Evolutionary conservation across 1,140 invertebrate species (phyloP).

Genomic region (Nymphalis io): DNA sequence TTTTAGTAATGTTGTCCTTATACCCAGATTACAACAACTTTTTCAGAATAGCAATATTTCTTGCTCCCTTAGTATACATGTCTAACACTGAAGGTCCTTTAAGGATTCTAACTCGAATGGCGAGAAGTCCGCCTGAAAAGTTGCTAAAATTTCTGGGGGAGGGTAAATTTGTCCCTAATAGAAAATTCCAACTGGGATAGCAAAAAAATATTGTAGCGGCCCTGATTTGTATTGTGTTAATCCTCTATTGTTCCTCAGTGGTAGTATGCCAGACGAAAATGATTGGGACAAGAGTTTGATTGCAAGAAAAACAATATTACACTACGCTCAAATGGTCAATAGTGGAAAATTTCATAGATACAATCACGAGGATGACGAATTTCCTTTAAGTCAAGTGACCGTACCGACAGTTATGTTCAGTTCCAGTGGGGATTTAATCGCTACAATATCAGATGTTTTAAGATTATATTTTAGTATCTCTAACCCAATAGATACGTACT

Average conservation of each 20-base stretch:
- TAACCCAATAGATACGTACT: conserved; percentile 61
- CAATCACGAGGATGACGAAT: conserved; percentile 83
- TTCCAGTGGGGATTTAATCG: conserved; percentile 86
- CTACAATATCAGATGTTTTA: conserved; percentile 73
- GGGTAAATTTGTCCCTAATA: conserved; percentile 84
- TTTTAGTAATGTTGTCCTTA: conserved; percentile 83
- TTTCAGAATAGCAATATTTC: conserved; percentile 81
- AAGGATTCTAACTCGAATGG: conserved; percentile 79
- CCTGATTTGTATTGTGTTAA: conserved; percentile 82
- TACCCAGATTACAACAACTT: conserved; percentile 85
- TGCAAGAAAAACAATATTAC: conserved; percentile 85
- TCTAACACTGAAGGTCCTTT: conserved; percentile 85
- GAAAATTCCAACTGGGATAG: conserved; percentile 80
- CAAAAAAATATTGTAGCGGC: conserved; percentile 81
- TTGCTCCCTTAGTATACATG: conserved; percentile 89
- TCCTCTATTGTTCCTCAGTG: conserved; percentile 82
- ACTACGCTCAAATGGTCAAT: conserved; percentile 84
- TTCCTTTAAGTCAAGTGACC: conserved; percentile 82
- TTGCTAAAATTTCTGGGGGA: conserved; percentile 81
- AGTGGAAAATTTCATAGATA: conserved; percentile 83
- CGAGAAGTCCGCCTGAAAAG: conserved; percentile 75
- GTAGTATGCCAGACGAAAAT: conserved; percentile 83
- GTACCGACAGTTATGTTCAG: conserved; percentile 85
- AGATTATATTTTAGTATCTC: conserved; percentile 54
- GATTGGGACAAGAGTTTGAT: conserved; percentile 80